Conservation (phyloP, 2,797 vertebrate species). For the Myotis pilosus region DNA sequence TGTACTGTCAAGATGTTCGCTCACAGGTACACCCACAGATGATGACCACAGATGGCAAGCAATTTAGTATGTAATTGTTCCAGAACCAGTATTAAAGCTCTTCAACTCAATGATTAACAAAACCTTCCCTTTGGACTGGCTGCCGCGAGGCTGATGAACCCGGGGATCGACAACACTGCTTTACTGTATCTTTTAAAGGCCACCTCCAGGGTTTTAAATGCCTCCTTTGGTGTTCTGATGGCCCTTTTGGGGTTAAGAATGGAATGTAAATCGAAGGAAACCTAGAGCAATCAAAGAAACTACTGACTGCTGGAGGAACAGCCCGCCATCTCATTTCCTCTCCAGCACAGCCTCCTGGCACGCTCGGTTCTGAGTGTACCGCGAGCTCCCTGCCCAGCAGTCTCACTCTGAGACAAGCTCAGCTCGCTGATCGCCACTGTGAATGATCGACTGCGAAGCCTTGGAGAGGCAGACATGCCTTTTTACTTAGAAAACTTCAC, state of each 20-base stretch:
- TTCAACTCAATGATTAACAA: neutral
- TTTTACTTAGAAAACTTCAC: neutral
- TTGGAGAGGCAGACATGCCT: neutral
- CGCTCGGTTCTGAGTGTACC: neutral
- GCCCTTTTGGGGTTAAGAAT: neutral
- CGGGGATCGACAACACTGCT: neutral
- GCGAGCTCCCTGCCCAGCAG: too few species aligned
- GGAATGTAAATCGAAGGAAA: neutral
- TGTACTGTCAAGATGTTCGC: neutral
- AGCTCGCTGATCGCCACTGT: neutral
- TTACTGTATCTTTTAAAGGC: neutral
- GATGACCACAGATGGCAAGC: neutral
- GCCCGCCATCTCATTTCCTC: neutral
- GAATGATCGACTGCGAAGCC: neutral
- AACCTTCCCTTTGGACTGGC: neutral
- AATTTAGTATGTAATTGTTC: neutral
- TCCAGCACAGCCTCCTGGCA: neutral
- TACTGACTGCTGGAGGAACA: neutral
- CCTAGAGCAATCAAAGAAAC: neutral
- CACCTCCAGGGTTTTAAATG: neutral
- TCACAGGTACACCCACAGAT: neutral
- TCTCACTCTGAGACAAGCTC: neutral
- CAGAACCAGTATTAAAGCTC: neutral
- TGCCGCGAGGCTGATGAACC: neutral
- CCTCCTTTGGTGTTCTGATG: neutral